Percentiles rank a stretch among this genome's conserved stretches.
Conservation (phyloP, 2,113 vertebrate species). For the Micromys minutus region DNA sequence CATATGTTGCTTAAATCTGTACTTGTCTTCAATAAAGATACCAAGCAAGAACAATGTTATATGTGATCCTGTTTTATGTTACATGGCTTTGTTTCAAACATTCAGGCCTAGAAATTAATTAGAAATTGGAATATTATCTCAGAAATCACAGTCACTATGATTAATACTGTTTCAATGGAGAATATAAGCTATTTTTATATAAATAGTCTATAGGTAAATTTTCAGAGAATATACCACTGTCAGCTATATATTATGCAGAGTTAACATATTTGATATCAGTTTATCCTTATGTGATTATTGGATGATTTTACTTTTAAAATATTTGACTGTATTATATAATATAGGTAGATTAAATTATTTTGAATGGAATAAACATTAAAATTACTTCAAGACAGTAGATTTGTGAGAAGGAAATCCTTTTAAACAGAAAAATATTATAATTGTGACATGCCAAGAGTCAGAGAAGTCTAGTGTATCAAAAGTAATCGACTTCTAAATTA, state of each 20-base stretch:
- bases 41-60: background rate
- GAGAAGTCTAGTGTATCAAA: background rate
- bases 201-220: background rate
- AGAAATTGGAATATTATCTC: background rate
- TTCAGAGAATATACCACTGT: background rate
- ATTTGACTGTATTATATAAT: background rate
- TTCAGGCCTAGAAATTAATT: conserved; percentile 41
- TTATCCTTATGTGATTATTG: background rate
- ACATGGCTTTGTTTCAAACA: conserved; percentile 30
- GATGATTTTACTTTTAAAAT: conserved; percentile 32
- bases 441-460: background rate
- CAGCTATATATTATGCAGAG: background rate
- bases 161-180: conserved; percentile 4
- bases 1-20: background rate
- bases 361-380: background rate
- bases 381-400: conserved; percentile 3
- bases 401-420: background rate
- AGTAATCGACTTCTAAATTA: background rate
- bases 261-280: background rate
- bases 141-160: conserved; percentile 10
- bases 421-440: background rate
- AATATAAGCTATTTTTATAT: conserved; percentile 49
- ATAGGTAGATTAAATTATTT: conserved; percentile 19
- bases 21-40: conserved; percentile 7
- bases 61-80: background rate